Conservation (phyloP, 1,140 invertebrate genomes). For the Scaptomyza pallida region DNA sequence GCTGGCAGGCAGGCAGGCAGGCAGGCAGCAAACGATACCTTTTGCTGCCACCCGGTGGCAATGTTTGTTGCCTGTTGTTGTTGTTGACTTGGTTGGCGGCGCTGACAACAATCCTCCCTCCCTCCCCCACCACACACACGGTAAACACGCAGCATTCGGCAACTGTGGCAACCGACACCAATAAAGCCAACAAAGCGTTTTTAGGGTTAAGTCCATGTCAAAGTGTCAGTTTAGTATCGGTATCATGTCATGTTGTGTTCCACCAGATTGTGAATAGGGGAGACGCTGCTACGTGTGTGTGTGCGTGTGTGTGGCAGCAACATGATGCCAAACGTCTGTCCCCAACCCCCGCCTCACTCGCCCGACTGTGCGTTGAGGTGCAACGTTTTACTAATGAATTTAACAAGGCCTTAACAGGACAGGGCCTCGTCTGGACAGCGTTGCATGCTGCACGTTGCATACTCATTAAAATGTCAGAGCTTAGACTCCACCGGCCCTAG, state of each 20-base stretch:
- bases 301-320: conserved; percentile 73
- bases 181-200: conserved; percentile 83
- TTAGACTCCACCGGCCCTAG: conserved; percentile 27
- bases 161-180: conserved; percentile 64
- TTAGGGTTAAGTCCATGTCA: conserved; percentile 84
- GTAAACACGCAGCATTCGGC: conserved; percentile 40
- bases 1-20: too few relatives aligned
- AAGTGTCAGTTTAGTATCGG: conserved; percentile 84
- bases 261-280: conserved; percentile 40
- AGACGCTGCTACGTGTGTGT: conserved; percentile 43
- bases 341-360: conserved; percentile 13
- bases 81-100: not conserved
- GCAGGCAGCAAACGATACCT: conserved; percentile 30
- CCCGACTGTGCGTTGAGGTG: conserved; percentile 62
- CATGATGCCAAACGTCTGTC: conserved; percentile 77
- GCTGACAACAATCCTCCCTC: conserved; percentile 5
- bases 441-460: conserved; percentile 66
- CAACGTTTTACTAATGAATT: conserved; percentile 82
- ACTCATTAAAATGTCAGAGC: conserved; percentile 78
- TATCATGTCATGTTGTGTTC: conserved; percentile 82
- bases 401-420: conserved; percentile 63
- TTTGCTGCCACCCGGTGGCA: conserved; percentile 23
- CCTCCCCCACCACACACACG: not conserved
- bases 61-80: too few relatives aligned
- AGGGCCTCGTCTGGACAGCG: conserved; percentile 32